phyloP scores from a whole-genome alignment of 1,140 invertebrate species.

The Prorops nasuta region DNA sequence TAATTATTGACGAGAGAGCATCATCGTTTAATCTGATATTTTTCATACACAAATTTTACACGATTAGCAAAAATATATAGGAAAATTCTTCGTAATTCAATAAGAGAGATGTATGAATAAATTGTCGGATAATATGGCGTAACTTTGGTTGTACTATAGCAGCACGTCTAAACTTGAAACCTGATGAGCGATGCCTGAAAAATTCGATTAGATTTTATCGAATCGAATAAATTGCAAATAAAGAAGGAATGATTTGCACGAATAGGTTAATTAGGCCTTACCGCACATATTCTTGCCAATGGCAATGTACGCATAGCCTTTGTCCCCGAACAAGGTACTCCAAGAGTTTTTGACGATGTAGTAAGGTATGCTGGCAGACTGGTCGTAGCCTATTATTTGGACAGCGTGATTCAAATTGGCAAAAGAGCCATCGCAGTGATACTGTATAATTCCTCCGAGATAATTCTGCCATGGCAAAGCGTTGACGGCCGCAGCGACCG shows the following conservation, averaged over 20 bases:
- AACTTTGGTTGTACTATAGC: no score
- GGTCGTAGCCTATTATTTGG: conserved; percentile 82
- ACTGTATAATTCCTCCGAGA: conserved; percentile 81
- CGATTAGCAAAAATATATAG: no score
- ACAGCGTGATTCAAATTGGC: conserved; percentile 80
- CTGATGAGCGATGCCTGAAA: conserved; percentile 53
- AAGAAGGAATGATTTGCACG: conserved; percentile 7
- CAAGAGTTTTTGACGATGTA: conserved; percentile 88
- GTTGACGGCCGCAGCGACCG: conserved; percentile 78
- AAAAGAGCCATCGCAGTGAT: conserved; percentile 67
- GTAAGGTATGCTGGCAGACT: conserved; percentile 69
- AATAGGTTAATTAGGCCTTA: conserved; percentile 20
- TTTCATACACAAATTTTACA: no score
- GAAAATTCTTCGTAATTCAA: no score
- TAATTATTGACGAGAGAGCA: conserved; percentile 5
- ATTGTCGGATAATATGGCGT: neutral
- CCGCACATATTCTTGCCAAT: conserved; percentile 80
- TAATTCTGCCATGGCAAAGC: conserved; percentile 87
- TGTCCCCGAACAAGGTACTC: conserved; percentile 73
- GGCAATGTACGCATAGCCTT: conserved; percentile 77
- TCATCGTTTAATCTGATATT: neutral
- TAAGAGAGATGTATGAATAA: conserved; percentile 9
- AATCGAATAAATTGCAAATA: no score
- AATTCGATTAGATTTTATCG: no score
- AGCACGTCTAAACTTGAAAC: conserved; percentile 32